These are phyloP conservation scores for Alviniconcha marisindica DNA, from an alignment of 1,140 invertebrate species.

Conservation along the genomic window DNA sequence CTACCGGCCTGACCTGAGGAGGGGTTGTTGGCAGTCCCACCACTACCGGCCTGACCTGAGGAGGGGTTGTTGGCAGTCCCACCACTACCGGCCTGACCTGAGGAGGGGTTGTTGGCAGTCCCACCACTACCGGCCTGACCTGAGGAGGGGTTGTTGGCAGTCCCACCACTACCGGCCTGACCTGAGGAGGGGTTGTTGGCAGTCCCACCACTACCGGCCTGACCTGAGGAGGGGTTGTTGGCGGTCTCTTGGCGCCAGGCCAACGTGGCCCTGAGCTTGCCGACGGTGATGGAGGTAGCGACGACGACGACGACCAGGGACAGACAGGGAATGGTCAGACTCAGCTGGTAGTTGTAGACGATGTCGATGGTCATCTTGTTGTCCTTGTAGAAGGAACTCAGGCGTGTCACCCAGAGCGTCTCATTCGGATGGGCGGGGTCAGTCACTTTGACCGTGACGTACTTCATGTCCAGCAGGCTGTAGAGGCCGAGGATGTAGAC, in stretches of 20 bases:
- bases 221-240: no score
- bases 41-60: no score
- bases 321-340: constrained; percentile 13
- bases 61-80: no score
- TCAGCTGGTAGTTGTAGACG: constrained; percentile 30
- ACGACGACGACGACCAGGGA: constrained; percentile 9
- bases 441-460: background rate
- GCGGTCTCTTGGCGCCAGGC: constrained; percentile 16
- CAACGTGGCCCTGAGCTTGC: background rate
- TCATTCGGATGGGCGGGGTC: background rate
- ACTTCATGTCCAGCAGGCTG: constrained; percentile 29
- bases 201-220: no score
- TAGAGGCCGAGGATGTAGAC: constrained; percentile 30
- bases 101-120: no score
- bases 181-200: no score
- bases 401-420: constrained; percentile 4
- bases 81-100: no score
- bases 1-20: no score
- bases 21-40: no score
- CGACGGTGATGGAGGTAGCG: background rate
- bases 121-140: no score
- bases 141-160: no score
- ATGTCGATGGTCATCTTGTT: constrained; percentile 16
- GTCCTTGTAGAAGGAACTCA: constrained; percentile 12
- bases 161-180: no score